Conservation (phyloP, 2,113 vertebrate genomes). For the Dryoscopus gambensis region DNA sequence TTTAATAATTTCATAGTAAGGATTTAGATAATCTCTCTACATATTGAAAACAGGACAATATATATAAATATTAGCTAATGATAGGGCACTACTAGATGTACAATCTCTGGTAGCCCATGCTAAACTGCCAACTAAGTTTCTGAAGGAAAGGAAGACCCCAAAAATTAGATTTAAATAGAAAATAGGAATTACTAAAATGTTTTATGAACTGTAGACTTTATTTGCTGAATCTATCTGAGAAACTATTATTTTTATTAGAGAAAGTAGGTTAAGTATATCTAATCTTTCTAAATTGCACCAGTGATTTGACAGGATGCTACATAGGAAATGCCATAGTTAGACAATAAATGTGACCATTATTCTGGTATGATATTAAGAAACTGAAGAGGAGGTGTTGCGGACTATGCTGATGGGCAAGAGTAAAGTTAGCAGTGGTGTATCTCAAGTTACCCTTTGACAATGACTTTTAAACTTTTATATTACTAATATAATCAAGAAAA, state of each 20-base stretch:
- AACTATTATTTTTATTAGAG: neutral
- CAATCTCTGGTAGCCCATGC: neutral
- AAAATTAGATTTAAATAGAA: neutral
- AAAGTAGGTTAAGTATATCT: neutral
- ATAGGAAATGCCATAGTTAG: neutral
- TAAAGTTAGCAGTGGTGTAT: neutral
- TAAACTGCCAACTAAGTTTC: neutral
- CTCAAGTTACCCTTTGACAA: neutral
- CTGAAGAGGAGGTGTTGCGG: neutral
- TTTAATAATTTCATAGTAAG: neutral
- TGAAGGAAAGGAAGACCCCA: neutral
- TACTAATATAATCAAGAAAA: neutral
- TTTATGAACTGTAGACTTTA: neutral
- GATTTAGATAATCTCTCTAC: neutral
- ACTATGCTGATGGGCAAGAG: neutral
- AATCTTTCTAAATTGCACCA: neutral
- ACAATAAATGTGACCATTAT: neutral
- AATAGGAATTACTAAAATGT: neutral
- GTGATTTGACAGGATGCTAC: neutral
- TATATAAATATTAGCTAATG: neutral
- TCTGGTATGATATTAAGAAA: neutral
- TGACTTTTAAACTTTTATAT: neutral
- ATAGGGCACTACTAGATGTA: neutral
- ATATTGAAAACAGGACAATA: neutral
- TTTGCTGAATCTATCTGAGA: neutral